Evolutionary conservation across 2,888 invertebrate species (phyloP), one percentile per base, ranked within the genome.

Genomic region (Macrosiphum euphorbiae): DNA sequence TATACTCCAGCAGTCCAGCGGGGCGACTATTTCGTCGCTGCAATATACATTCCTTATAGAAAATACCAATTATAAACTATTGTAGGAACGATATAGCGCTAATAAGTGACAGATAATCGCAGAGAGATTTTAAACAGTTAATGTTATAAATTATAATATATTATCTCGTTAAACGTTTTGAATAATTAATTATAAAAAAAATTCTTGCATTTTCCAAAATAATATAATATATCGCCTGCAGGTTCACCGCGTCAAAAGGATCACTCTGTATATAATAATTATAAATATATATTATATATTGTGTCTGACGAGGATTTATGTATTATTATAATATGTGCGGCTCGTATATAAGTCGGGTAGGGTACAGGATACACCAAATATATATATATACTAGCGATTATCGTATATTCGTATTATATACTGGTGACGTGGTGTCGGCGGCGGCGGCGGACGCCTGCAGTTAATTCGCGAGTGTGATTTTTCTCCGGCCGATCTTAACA

Each of bases 391-490:
- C 35, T 8, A 78, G 78, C 35, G 78, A 78, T 78, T 78, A 78
- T 78, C 78, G 78, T n/a, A n/a, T n/a, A n/a, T n/a, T n/a, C n/a
- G n/a, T 78, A 78, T 78, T 78, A 78, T 35, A 78, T 35, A 35
- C 78, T 78, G 78, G 78, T 78, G 35, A 78, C 35, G 78, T 78
- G 78, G 78, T 78, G 78, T 78, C 78, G 78, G 28, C 35, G 44
- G 26, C 41, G 86, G 86, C n/a, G 44, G 61, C 61, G 28, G 88
- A 24, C 24, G 85, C 28, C 10, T 88, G 35, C 26, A 55, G 35
- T 88, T 67, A 67, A 67, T 61, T 90, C 61, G 61, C 90, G 61
- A 67, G 28, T 90, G 90, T 35, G n/a, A 61, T 44, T 44, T 58
- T 89, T 89, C 44, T 44, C n/a, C 28, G 88, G 58, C 44, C 28